These are phyloP conservation scores for Montifringilla adamsi DNA, from an alignment of 2,113 vertebrate species.

Conservation along the genomic window DNA sequence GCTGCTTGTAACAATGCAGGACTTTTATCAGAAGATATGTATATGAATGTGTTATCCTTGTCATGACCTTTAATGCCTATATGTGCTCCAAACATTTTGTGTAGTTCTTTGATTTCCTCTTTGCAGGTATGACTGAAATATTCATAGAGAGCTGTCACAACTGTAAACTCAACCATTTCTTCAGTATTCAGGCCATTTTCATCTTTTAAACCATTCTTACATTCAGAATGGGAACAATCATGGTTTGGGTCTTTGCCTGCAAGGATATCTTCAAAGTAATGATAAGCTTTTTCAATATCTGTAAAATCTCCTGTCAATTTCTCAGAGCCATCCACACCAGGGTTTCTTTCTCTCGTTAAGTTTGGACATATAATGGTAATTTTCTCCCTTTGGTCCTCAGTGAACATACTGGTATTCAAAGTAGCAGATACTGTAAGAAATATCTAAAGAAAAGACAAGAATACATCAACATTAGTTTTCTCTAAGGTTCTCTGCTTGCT, in stretches of 20 bases:
- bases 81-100: background rate
- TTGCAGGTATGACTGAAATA: conserved; percentile 48
- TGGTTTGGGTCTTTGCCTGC: background rate
- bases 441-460: conserved; percentile 66
- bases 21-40: background rate
- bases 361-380: conserved; percentile 51
- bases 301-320: conserved; percentile 63
- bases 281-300: conserved; percentile 68
- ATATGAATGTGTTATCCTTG: background rate
- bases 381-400: conserved; percentile 54
- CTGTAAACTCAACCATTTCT: background rate
- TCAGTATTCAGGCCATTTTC: background rate
- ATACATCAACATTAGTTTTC: background rate
- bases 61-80: background rate
- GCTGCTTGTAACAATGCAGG: background rate
- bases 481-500: background rate
- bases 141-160: conserved; percentile 50
- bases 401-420: conserved; percentile 67
- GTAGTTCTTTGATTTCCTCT: background rate
- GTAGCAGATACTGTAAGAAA: conserved; percentile 68
- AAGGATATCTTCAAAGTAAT: conserved; percentile 56
- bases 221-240: background rate
- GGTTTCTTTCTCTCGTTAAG: conserved; percentile 24
- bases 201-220: background rate
- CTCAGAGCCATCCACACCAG: background rate